Evolutionary conservation across 2,888 invertebrate species (phyloP).

Genomic region (Brachypterus glaber): DNA sequence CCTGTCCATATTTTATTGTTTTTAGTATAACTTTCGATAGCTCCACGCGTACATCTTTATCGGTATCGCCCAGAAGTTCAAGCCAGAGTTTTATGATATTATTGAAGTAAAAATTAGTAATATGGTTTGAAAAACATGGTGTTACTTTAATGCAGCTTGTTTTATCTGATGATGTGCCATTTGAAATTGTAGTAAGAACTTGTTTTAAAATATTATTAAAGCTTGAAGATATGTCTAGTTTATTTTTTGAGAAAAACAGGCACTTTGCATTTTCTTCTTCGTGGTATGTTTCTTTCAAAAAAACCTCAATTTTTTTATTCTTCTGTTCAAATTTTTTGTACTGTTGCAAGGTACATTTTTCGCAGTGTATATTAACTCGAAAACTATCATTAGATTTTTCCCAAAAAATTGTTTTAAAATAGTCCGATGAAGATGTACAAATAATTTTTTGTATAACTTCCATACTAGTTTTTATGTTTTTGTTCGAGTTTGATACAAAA

Average conservation of each 20-base stretch:
- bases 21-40: slow-evolving; percentile 32
- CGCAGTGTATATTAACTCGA: slow-evolving; percentile 19
- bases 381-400: slow-evolving; percentile 14
- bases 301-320: not conserved
- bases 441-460: slow-evolving; percentile 24
- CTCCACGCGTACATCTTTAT: slow-evolving; percentile 33
- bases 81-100: slow-evolving; percentile 38
- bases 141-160: slow-evolving; percentile 32
- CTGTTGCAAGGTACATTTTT: slow-evolving; percentile 28
- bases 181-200: slow-evolving; percentile 23
- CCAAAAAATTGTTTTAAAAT: slow-evolving; percentile 20
- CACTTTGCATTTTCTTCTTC: slow-evolving; percentile 9
- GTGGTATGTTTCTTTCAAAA: slow-evolving; percentile 5
- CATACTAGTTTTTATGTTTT: slow-evolving; percentile 13
- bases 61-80: slow-evolving; percentile 33
- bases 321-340: slow-evolving; percentile 7
- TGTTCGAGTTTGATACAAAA: slow-evolving; percentile 10
- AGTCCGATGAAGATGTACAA: slow-evolving; percentile 28
- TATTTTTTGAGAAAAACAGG: slow-evolving; percentile 21
- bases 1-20: slow-evolving; percentile 31
- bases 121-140: slow-evolving; percentile 40
- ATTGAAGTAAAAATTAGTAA: slow-evolving; percentile 36
- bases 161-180: slow-evolving; percentile 29
- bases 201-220: slow-evolving; percentile 28
- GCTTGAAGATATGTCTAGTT: slow-evolving; percentile 22